Evolutionary conservation across 1,140 invertebrate species (phyloP), one percentile per base, ranked within the genome.

Genomic region (Rhyacophila brunnea): DNA sequence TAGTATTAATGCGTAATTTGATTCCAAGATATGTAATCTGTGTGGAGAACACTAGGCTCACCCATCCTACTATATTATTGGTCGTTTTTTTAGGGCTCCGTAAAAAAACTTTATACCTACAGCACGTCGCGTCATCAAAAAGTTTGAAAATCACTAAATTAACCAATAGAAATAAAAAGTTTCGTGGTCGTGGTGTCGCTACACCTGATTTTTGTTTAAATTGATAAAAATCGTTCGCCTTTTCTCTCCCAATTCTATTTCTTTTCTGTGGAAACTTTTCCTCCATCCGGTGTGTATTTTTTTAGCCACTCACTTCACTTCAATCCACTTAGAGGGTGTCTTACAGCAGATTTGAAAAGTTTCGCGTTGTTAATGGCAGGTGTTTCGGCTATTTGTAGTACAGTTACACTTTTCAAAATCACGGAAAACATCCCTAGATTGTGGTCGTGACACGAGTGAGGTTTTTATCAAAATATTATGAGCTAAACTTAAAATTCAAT

Each of bases 151-250:
- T 18, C 11, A 9, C 46, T 20, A 47, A 42, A 13, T 46, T 18
- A 46, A 38, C 43, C 20, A 47, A 56, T 47, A 32, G 9, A 47
- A 28, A 55, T 42, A 56, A 56, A 56, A 56, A 45, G 13, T 56
- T 56, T 11, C 43, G 15, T 5, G 38, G 11, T 51, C 14, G 17
- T 5, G 36, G 34, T 36, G 44, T 38, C 46, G 13, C 18, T 34
- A n/a, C n/a, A n/a, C n/a, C n/a, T 56, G 53, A 56, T 47, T 56
- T 56, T 56, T n/a, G n/a, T n/a, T 56, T 38, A 56, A 56, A 56
- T 47, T 46, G 23, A 28, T 48, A 34, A 34, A 48, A 48, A 34
- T 48, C 20, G 7, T 9, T 19, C 23, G 23, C n/a, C 9, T 23
- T 28, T 48, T 28, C 4, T 28, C 4, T 28, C 23, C 23, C 23